Evolutionary conservation across 1,140 invertebrate genomes (phyloP).

Genomic region (Bombus difficillimus): DNA sequence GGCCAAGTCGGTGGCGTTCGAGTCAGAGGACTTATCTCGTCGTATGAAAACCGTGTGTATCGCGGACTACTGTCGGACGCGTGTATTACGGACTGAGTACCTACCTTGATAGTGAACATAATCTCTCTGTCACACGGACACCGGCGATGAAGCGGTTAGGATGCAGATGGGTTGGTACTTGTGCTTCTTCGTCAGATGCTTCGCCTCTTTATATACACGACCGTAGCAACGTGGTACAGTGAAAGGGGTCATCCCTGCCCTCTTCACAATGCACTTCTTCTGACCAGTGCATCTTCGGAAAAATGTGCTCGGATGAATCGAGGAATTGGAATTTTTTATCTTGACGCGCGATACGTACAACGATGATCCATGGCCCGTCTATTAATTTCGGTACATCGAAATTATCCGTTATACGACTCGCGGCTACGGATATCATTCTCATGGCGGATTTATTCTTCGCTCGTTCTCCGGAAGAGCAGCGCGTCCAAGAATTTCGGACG

Average conservation of each 20-base stretch:
- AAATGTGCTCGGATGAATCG: constrained; percentile 69
- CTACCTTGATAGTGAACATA: constrained; percentile 79
- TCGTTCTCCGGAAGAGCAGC: background rate
- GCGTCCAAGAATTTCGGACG: background rate
- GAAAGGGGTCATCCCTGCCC: constrained; percentile 80
- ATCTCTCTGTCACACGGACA: constrained; percentile 72
- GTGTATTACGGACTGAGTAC: constrained; percentile 48
- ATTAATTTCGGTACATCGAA: background rate
- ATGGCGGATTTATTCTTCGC: no score
- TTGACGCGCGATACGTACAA: constrained; percentile 1
- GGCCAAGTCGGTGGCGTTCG: background rate
- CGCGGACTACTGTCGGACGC: background rate
- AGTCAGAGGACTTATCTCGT: background rate
- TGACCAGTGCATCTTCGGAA: constrained; percentile 79
- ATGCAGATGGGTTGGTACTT: constrained; percentile 78
- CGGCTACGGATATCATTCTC: background rate
- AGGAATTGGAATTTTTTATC: constrained; percentile 42
- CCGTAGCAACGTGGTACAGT: constrained; percentile 77
- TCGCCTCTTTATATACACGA: constrained; percentile 80
- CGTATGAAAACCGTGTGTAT: constrained; percentile 6
- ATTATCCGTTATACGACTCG: background rate
- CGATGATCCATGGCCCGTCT: background rate
- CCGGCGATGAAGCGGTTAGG: constrained; percentile 74
- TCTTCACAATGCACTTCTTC: constrained; percentile 79
- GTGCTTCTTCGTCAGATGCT: constrained; percentile 77